Evolutionary conservation across 2,113 vertebrate genomes (phyloP).

Genomic region (human (Homo sapiens)): DNA sequence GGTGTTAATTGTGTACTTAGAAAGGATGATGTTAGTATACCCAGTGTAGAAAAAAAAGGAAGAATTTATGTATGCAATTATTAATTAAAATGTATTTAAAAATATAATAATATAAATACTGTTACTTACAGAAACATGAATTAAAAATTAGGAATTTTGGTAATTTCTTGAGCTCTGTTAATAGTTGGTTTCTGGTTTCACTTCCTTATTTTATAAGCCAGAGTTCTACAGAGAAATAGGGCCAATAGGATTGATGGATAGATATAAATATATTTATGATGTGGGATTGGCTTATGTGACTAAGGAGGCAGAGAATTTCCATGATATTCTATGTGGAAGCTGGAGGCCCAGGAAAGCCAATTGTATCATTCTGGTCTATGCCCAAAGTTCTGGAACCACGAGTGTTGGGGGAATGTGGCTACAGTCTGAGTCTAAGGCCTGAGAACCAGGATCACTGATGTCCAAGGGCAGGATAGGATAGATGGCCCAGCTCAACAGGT

Average conservation of each 20-base stretch:
- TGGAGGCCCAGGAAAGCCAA: neutral
- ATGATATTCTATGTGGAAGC: no score
- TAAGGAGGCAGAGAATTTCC: neutral
- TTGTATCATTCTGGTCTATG: fast-evolving
- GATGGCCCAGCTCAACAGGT: neutral
- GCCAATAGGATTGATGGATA: neutral
- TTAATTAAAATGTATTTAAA: neutral
- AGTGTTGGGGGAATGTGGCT: neutral
- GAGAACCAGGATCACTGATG: neutral
- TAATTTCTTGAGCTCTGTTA: neutral
- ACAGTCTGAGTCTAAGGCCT: neutral
- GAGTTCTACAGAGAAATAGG: neutral
- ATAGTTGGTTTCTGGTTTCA: neutral
- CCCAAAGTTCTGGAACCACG: neutral
- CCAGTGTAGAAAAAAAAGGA: neutral
- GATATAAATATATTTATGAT: neutral
- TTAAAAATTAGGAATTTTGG: neutral
- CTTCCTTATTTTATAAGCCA: neutral
- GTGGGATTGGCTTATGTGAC: neutral
- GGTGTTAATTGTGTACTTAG: neutral
- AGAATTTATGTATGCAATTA: neutral
- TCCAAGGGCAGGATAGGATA: neutral
- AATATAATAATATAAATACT: neutral
- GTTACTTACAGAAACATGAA: neutral
- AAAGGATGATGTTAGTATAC: neutral